A percentile compares a stretch with the other conserved stretches of the same genome.
Evolutionary conservation across 2,797 vertebrate species (phyloP).

Genomic region (Pygocentrus nattereri): DNA sequence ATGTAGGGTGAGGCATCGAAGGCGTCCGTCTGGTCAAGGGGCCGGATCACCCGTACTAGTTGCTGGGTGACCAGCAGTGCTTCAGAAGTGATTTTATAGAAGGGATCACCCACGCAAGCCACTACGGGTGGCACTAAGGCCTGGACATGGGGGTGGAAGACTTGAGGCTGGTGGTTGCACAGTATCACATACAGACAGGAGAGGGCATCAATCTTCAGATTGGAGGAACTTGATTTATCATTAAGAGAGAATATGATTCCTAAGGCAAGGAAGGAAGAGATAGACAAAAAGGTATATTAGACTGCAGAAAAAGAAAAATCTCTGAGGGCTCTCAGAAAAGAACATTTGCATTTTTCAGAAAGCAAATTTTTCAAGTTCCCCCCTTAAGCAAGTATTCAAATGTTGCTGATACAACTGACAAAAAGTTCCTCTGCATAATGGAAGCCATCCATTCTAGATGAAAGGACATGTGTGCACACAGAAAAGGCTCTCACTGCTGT

Average conservation of each 20-base stretch:
- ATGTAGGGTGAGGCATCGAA: slow-evolving; percentile 97
- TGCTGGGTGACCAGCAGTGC: slow-evolving; percentile 97
- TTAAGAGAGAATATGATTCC: slow-evolving; percentile 99
- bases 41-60: slow-evolving; percentile 96
- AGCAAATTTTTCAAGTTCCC: slow-evolving; percentile 1
- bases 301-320: neutral
- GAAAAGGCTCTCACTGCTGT: slow-evolving; percentile 18
- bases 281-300: neutral
- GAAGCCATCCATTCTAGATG: slow-evolving; percentile 16
- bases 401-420: neutral
- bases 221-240: slow-evolving; percentile 98
- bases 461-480: neutral
- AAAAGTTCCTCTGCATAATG: neutral
- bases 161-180: slow-evolving; percentile 94
- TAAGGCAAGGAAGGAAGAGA: slow-evolving; percentile 70
- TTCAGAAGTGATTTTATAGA: slow-evolving; percentile 99
- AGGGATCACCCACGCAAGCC: slow-evolving; percentile 96
- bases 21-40: slow-evolving; percentile 89
- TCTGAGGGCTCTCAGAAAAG: neutral
- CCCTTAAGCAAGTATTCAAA: slow-evolving; percentile 5
- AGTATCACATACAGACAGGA: slow-evolving; percentile 97
- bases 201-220: slow-evolving; percentile 97
- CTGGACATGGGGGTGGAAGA: slow-evolving; percentile 97
- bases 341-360: neutral
- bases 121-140: slow-evolving; percentile 97